These are phyloP conservation scores for Idris sp. DNA, from an alignment of 1,140 invertebrate species.

Conservation along the genomic window DNA sequence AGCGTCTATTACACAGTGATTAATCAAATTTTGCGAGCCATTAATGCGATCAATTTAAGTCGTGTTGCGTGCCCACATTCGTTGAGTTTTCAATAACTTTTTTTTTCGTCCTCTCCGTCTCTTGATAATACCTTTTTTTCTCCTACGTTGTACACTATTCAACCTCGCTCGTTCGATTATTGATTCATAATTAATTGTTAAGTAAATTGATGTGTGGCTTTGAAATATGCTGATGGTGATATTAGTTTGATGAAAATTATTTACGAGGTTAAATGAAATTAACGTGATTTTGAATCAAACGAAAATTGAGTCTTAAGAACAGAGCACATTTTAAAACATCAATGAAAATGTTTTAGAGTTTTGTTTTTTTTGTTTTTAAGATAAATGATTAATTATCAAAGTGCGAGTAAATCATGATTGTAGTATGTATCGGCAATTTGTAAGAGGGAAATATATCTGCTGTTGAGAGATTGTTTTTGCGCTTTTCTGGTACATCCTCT, in stretches of 20 bases:
- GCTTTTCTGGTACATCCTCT: slow-evolving; percentile 8
- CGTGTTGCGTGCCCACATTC: slow-evolving; percentile 9
- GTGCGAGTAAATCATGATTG: background rate
- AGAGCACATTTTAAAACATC: no score
- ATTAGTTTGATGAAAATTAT: no score
- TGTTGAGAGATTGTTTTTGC: slow-evolving; percentile 32
- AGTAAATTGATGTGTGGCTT: background rate
- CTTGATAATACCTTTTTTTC: slow-evolving; percentile 11
- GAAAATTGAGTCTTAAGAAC: no score
- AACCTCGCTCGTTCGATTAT: slow-evolving; percentile 1
- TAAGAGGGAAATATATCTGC: slow-evolving; percentile 9
- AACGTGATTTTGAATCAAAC: no score
- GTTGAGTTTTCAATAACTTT: slow-evolving; percentile 5
- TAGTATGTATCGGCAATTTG: background rate
- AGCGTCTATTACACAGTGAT: slow-evolving; percentile 29
- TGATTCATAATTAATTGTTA: slow-evolving; percentile 30
- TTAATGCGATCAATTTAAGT: slow-evolving; percentile 27
- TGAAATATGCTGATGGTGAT: no score
- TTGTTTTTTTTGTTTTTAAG: no score
- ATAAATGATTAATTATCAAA: slow-evolving; percentile 10
- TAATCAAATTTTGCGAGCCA: slow-evolving; percentile 38
- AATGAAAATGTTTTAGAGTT: no score
- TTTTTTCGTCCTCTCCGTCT: no score
- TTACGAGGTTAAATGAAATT: no score
- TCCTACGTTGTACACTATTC: slow-evolving; percentile 10